Percentiles rank a stretch among this genome's conserved stretches.
Conservation (phyloP, 2,888 invertebrate genomes). For the Drosophila borealis region DNA sequence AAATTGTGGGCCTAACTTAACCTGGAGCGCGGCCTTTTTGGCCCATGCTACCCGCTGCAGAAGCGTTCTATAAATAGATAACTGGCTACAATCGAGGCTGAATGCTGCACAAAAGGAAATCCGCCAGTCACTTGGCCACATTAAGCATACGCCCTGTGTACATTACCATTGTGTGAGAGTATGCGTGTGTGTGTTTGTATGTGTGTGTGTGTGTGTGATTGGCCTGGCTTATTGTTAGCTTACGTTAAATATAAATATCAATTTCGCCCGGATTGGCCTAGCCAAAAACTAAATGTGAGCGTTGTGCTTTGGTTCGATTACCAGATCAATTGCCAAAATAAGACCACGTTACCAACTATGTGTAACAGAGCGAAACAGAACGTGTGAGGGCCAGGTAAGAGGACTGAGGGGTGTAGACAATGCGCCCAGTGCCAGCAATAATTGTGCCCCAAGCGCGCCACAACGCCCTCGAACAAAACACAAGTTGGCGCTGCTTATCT, state of each 20-base stretch:
- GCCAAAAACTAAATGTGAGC: constrained; percentile 69
- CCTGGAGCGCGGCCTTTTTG: not conserved
- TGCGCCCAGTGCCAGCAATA: constrained; percentile 25
- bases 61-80: constrained; percentile 27
- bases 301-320: constrained; percentile 62
- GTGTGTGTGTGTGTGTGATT: constrained; percentile 2
- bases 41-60: constrained; percentile 5
- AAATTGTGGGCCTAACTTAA: not conserved
- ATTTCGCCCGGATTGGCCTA: constrained; percentile 62
- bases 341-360: constrained; percentile 63
- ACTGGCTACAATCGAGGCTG: constrained; percentile 27
- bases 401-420: constrained; percentile 8
- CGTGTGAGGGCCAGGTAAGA: constrained; percentile 6
- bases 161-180: constrained; percentile 1
- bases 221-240: constrained; percentile 69
- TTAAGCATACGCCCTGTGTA: constrained; percentile 68
- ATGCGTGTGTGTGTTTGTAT: constrained; percentile 3
- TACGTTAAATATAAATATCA: constrained; percentile 79
- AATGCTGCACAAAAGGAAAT: constrained; percentile 67
- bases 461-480: constrained; percentile 78
- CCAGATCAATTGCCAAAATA: constrained; percentile 77
- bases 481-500: constrained; percentile 76
- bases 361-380: not conserved
- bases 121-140: constrained; percentile 67
- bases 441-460: constrained; percentile 66